Conservation (phyloP, 2,888 invertebrate species). For the Agrochola circellaris region DNA sequence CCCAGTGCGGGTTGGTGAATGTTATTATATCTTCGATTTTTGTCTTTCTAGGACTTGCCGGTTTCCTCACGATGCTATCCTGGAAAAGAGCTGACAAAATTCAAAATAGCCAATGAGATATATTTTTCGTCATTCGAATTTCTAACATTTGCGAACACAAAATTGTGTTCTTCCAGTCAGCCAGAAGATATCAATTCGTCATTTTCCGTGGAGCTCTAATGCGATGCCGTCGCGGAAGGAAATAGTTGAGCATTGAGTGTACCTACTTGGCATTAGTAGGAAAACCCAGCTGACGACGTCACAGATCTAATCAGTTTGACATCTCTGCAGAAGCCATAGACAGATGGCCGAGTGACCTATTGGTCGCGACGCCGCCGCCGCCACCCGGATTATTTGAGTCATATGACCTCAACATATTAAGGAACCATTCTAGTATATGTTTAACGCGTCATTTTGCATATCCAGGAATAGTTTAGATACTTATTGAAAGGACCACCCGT, state of each 20-base stretch:
- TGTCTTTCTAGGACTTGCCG: neutral
- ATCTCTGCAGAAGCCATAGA: constrained; percentile 63
- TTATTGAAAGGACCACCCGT: neutral
- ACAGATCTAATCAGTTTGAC: constrained; percentile 50
- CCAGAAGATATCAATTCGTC: neutral
- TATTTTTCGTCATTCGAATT: neutral
- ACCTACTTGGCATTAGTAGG: neutral
- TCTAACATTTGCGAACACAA: neutral
- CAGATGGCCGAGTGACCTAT: constrained; percentile 63
- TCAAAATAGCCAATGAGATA: neutral
- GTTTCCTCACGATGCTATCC: neutral
- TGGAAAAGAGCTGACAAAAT: neutral
- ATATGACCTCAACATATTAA: constrained; percentile 52
- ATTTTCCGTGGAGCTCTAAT: neutral
- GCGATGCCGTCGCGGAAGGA: neutral
- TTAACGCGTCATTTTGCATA: neutral
- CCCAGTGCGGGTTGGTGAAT: neutral
- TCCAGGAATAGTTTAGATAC: neutral
- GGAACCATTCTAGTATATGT: constrained; percentile 11
- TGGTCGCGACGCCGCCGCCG: constrained; percentile 13
- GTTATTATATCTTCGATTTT: neutral
- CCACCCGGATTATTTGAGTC: constrained; percentile 55
- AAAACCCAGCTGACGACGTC: constrained; percentile 17
- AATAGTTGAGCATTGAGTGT: neutral
- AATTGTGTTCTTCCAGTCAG: neutral